phyloP scores from a whole-genome alignment of 2,113 vertebrate species.

The Paradisaea rubra region DNA sequence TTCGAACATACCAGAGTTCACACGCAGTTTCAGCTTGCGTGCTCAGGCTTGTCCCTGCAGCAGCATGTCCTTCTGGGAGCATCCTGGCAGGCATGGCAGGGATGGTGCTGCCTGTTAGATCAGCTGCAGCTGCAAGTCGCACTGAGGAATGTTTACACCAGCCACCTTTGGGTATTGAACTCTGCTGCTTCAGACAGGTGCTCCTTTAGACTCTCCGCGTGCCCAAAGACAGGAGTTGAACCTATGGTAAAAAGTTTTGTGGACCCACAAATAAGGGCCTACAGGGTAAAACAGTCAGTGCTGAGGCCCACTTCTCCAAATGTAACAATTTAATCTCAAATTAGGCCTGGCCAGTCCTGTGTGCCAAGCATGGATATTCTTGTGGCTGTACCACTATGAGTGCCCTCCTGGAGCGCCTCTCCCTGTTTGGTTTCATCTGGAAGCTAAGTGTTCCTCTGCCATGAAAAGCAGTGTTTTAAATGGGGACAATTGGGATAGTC shows the following conservation, averaged over 20 bases:
- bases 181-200: neutral
- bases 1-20: neutral
- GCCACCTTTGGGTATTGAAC: neutral
- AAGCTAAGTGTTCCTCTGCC: neutral
- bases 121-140: neutral
- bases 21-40: fast-evolving
- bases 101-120: neutral
- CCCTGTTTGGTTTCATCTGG: neutral
- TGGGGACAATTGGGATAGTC: neutral
- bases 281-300: neutral
- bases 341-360: neutral
- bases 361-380: fast-evolving
- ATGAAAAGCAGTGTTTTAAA: neutral
- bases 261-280: neutral
- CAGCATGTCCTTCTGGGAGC: neutral
- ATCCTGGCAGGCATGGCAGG: fast-evolving
- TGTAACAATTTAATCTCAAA: neutral
- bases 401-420: neutral
- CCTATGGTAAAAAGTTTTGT: fast-evolving
- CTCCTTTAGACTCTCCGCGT: neutral
- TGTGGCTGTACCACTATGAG: neutral
- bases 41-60: too few species aligned
- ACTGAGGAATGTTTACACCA: neutral
- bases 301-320: neutral
- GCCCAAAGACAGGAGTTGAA: neutral